phyloP scores from a whole-genome alignment of 2,113 vertebrate species.

The Accipiter virgatus region DNA sequence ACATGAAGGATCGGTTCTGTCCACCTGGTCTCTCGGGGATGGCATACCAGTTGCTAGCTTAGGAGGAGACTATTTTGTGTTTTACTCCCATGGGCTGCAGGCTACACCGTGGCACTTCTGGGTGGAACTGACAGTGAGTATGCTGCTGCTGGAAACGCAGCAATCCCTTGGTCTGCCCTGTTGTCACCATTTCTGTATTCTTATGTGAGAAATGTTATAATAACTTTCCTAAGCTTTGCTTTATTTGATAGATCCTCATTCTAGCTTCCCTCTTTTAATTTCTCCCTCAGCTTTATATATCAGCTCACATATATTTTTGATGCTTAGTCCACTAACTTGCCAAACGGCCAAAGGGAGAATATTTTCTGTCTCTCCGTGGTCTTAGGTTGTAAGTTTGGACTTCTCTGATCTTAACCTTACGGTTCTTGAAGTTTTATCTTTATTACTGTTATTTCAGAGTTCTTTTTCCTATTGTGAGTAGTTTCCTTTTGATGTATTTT shows the following conservation, averaged over 20 bases:
- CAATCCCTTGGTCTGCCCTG: accelerated
- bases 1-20: conserved; percentile 75
- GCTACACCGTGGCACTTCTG: conserved; percentile 89
- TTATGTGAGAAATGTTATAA: not conserved
- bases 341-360: not conserved
- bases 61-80: conserved; percentile 92
- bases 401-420: not conserved
- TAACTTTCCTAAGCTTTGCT: not conserved
- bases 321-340: not conserved
- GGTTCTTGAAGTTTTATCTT: not conserved
- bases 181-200: not conserved
- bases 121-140: conserved; percentile 88
- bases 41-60: conserved; percentile 79
- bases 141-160: accelerated
- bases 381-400: not conserved
- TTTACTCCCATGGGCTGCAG: conserved; percentile 89
- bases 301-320: not conserved
- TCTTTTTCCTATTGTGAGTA: not conserved
- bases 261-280: not conserved
- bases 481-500: not conserved
- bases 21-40: conserved; percentile 89
- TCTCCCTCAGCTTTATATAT: not conserved
- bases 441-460: not conserved
- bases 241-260: not conserved
- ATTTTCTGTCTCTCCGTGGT: not conserved